Evolutionary conservation across 2,797 vertebrate species (phyloP).

Genomic region (Melopsittacus undulatus): DNA sequence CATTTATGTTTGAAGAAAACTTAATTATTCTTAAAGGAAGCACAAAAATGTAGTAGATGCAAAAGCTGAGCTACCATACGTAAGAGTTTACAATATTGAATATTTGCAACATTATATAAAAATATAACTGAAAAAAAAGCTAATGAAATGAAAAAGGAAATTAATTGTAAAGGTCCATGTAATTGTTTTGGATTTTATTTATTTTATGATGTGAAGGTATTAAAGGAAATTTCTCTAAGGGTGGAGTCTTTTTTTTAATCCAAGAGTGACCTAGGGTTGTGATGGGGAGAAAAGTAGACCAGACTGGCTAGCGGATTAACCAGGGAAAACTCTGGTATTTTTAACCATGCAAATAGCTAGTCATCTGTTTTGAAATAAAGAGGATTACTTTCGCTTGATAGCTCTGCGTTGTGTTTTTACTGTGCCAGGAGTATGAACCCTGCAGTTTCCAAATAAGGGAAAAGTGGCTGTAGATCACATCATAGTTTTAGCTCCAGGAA

Average conservation of each 20-base stretch:
- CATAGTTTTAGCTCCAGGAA: conserved; percentile 5
- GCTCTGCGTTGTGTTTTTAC: conserved; percentile 56
- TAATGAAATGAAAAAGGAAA: background rate
- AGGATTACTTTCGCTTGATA: conserved; percentile 73
- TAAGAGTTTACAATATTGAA: background rate
- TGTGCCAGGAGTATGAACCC: conserved; percentile 62
- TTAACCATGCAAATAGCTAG: conserved; percentile 74
- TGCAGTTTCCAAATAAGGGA: conserved; percentile 60
- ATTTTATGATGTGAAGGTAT: background rate
- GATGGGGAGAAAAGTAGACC: background rate
- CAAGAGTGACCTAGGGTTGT: conserved; percentile 25
- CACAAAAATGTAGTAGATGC: background rate
- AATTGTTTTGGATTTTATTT: background rate
- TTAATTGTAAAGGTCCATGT: background rate
- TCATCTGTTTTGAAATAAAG: conserved; percentile 77
- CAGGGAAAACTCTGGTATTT: conserved; percentile 74
- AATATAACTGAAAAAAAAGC: background rate
- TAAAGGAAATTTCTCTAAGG: background rate
- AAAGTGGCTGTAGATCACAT: background rate
- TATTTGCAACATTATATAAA: background rate
- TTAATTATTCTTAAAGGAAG: background rate
- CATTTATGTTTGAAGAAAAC: background rate
- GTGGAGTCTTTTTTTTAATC: conserved; percentile 16
- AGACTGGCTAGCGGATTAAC: conserved; percentile 46
- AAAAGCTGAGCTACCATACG: background rate